Percentiles rank a stretch among this genome's conserved stretches.
Conservation (phyloP, 2,113 vertebrate species). For the Albula goreensis region DNA sequence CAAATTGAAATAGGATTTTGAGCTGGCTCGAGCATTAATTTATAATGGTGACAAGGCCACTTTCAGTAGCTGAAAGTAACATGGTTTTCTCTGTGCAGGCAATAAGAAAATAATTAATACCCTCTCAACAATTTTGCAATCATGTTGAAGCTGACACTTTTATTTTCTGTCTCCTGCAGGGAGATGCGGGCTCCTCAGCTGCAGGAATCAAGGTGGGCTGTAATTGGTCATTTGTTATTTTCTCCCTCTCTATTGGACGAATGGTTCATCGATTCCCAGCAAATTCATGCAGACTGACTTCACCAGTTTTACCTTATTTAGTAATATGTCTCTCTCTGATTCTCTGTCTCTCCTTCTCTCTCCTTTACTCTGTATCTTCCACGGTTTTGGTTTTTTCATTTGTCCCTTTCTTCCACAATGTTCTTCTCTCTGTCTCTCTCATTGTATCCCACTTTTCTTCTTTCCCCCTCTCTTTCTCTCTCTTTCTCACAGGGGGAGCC, state of each 20-base stretch:
- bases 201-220: slow-evolving; percentile 93
- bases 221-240: neutral
- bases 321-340: neutral
- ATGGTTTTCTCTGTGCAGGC: too few relatives aligned
- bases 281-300: neutral
- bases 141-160: neutral
- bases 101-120: too few relatives aligned
- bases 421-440: too few relatives aligned
- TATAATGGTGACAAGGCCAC: too few relatives aligned
- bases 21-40: too few relatives aligned
- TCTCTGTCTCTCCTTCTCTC: neutral
- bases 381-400: too few relatives aligned
- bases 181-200: slow-evolving; percentile 92
- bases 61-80: too few relatives aligned
- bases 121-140: slow-evolving; percentile 6
- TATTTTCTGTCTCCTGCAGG: slow-evolving; percentile 65
- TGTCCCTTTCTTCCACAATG: neutral
- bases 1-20: too few relatives aligned
- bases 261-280: neutral
- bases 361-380: too few relatives aligned
- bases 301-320: too few relatives aligned
- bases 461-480: slow-evolving; percentile 31
- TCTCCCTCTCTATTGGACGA: neutral
- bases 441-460: too few relatives aligned
- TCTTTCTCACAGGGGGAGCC: slow-evolving; percentile 86